Evolutionary conservation across 2,113 vertebrate genomes (phyloP).

Genomic region (Cottus gobio): DNA sequence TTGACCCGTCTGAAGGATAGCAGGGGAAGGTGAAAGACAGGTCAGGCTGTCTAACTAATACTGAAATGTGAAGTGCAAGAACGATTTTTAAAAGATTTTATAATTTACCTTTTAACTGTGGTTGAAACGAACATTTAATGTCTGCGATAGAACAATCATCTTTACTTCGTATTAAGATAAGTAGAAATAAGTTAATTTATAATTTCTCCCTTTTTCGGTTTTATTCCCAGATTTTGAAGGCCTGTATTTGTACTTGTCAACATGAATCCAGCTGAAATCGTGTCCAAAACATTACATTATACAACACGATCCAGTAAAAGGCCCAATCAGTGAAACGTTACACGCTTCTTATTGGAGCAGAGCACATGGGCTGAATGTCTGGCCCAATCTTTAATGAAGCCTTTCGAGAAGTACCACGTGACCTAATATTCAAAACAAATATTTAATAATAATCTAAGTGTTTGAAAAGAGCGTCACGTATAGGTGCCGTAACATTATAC

Average conservation of each 20-base stretch:
- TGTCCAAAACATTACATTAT: not conserved
- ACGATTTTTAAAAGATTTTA: not conserved
- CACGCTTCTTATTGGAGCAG: not conserved
- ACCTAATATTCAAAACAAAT: not conserved
- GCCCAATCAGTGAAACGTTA: not conserved
- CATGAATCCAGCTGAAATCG: not conserved
- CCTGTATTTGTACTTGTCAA: not conserved
- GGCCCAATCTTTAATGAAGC: not conserved
- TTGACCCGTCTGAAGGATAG: constrained; percentile 97
- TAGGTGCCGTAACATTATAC: not conserved
- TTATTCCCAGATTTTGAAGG: not conserved
- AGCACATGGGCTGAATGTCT: not conserved
- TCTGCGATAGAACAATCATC: not conserved
- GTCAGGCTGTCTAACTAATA: constrained; percentile 96
- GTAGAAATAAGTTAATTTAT: not conserved
- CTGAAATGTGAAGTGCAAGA: constrained; percentile 83
- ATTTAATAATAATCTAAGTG: not conserved
- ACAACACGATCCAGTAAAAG: not conserved
- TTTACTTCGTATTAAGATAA: not conserved
- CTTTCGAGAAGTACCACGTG: not conserved
- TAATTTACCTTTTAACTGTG: not conserved
- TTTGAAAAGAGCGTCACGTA: not conserved
- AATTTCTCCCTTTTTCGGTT: not conserved
- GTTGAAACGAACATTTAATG: not conserved
- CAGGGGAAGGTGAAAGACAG: constrained; percentile 96